Evolutionary conservation across 2,113 vertebrate species (phyloP), one percentile per base, ranked within the genome.

Genomic region (Proteles cristata): DNA sequence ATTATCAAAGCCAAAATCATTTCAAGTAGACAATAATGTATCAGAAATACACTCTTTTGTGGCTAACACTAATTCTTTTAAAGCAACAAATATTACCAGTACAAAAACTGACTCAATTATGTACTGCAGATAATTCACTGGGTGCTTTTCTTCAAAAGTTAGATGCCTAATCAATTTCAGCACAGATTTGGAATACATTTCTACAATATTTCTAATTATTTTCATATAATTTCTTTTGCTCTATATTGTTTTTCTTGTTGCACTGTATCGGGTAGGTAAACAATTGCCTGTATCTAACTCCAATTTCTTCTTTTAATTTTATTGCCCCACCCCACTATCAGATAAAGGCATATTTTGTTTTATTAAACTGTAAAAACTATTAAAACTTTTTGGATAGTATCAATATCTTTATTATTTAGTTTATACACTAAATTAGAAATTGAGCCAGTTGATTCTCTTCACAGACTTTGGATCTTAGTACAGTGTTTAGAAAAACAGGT

Each of bases 161-260:
- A 9, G 82, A 68, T 76, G 71, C n/a, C 33, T 93, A 81, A 71
- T 94, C 83, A 89, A 89, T 58, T 33, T 53, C 8, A 45, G 63
- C 81, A 92, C n/a, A 96, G 65, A 76, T 86, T 92, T 92, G 88
- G 58, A 66, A 77, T 94, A 92, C 71, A 93, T 28, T 65, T 96
- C 83, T 25, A 90, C 23, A 86, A 92, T 85, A 63, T 76, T 95
- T 35, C 86, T 88, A 97, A 95, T 89, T 86, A 95, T 86, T 58
- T 90, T 97, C 61, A 93, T 77, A 73, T 96, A 95, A 65, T 95
- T 95, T 97, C 71, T 92, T 97, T 94, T 89, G 82, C 23, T 31
- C 74, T 92, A 85, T 73, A 43, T 81, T 89, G 92, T 45, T 95
- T 92, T 69, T 88, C 77, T 95, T 86, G n/a, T 94, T 89, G 79